Evolutionary conservation across 1,140 invertebrate species (phyloP).

Genomic region (Drosophila chauvacae): DNA sequence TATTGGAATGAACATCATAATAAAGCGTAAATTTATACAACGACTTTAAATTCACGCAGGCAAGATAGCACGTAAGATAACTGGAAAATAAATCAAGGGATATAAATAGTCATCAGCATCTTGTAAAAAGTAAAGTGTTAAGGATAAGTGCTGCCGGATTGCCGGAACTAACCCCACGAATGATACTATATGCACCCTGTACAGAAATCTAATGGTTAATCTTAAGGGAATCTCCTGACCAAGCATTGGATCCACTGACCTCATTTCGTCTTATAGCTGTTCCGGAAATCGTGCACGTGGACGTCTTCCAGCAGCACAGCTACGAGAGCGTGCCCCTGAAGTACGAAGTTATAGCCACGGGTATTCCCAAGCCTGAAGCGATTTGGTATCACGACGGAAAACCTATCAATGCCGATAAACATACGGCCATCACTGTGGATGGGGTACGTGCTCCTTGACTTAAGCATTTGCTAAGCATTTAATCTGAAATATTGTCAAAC

Average conservation of each 20-base stretch:
- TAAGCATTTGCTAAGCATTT: not conserved
- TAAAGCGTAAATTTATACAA: constrained; percentile 16
- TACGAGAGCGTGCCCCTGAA: constrained; percentile 90
- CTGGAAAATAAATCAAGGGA: not conserved
- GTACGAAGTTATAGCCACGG: constrained; percentile 90
- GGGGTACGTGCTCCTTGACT: constrained; percentile 84
- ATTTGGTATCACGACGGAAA: constrained; percentile 92
- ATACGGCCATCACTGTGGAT: constrained; percentile 88
- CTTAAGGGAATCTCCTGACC: not conserved
- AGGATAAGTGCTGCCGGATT: constrained; percentile 23
- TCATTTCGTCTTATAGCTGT: constrained; percentile 86
- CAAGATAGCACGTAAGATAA: constrained; percentile 8
- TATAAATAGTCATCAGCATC: not conserved
- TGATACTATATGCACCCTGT: constrained; percentile 22
- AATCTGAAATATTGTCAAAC: not conserved
- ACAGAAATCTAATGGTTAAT: constrained; percentile 30
- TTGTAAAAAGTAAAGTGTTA: constrained; percentile 17
- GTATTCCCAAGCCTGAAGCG: constrained; percentile 90
- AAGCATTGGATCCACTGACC: constrained; percentile 7
- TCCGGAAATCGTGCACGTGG: constrained; percentile 89
- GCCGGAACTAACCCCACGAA: constrained; percentile 27
- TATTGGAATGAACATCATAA: constrained; percentile 17
- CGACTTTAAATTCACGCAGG: constrained; percentile 10
- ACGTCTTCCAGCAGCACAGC: constrained; percentile 89
- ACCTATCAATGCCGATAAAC: constrained; percentile 87